Percentiles rank a stretch among this genome's conserved stretches.
Conservation (phyloP, 2,888 invertebrate genomes). For the Malthinus flaveolus region DNA sequence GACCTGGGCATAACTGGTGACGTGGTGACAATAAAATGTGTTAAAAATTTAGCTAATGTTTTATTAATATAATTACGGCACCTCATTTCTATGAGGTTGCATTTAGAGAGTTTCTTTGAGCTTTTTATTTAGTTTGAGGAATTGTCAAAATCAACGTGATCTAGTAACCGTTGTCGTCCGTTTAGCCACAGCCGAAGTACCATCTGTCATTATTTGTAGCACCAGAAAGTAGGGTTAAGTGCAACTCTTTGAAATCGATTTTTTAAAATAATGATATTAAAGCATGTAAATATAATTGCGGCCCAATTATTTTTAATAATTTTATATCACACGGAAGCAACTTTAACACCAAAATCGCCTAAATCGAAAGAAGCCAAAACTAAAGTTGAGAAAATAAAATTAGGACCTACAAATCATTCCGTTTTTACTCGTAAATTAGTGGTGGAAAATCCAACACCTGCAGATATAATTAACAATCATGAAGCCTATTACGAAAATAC, state of each 20-base stretch:
- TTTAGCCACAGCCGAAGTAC: no score
- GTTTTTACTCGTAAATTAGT: slow-evolving; percentile 75
- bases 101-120: no score
- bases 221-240: neutral
- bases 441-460: slow-evolving; percentile 65
- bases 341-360: slow-evolving; percentile 46
- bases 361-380: slow-evolving; percentile 38
- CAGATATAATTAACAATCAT: slow-evolving; percentile 77
- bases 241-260: neutral
- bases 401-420: slow-evolving; percentile 46
- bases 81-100: no score
- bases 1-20: no score
- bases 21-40: no score
- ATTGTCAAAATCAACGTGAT: no score
- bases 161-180: no score
- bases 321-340: slow-evolving; percentile 25
- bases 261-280: neutral
- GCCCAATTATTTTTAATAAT: neutral
- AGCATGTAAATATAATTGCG: neutral
- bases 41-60: no score
- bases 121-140: no score
- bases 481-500: slow-evolving; percentile 75
- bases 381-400: slow-evolving; percentile 18
- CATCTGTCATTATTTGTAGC: no score
- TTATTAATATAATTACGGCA: no score